Conservation (phyloP, 1,140 invertebrate genomes). For the Zaprionus tsacasi region DNA sequence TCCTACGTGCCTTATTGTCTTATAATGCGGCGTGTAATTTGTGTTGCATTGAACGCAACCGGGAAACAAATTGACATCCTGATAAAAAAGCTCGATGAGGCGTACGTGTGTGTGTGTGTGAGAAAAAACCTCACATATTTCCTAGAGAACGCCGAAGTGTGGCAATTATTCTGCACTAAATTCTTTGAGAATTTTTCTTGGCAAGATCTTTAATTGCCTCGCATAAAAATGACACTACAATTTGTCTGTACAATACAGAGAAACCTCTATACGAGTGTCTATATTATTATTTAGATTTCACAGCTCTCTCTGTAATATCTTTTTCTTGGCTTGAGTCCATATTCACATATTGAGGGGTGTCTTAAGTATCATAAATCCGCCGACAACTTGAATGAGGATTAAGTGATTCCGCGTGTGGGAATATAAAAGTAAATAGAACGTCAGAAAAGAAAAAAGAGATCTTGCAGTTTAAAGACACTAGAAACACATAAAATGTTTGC, state of each 20-base stretch:
- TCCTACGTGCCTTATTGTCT: slow-evolving; percentile 72
- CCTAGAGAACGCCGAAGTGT: not conserved
- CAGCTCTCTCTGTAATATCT: not conserved
- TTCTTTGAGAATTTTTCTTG: slow-evolving; percentile 21
- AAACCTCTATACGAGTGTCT: not conserved
- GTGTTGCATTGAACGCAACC: slow-evolving; percentile 49
- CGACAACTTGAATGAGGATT: slow-evolving; percentile 8
- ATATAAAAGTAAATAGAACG: slow-evolving; percentile 2
- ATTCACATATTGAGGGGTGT: not conserved
- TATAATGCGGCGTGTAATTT: slow-evolving; percentile 63
- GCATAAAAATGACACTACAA: slow-evolving; percentile 35
- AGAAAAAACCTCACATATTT: not conserved
- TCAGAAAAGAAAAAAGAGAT: not conserved
- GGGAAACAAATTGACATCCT: slow-evolving; percentile 62
- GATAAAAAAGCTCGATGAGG: slow-evolving; percentile 54
- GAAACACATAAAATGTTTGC: not conserved
- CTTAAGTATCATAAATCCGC: slow-evolving; percentile 11
- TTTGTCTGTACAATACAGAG: slow-evolving; percentile 16
- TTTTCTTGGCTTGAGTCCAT: slow-evolving; percentile 16
- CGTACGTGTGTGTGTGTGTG: not conserved
- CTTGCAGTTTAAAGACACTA: not conserved
- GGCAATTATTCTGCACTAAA: slow-evolving; percentile 42
- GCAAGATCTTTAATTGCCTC: slow-evolving; percentile 39
- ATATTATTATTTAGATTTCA: slow-evolving; percentile 3
- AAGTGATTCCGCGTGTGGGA: not conserved